A percentile compares a stretch with the other conserved stretches of the same genome.
Evolutionary conservation across 2,113 vertebrate species (phyloP).

Genomic region (Acanthochromis polyacanthus): DNA sequence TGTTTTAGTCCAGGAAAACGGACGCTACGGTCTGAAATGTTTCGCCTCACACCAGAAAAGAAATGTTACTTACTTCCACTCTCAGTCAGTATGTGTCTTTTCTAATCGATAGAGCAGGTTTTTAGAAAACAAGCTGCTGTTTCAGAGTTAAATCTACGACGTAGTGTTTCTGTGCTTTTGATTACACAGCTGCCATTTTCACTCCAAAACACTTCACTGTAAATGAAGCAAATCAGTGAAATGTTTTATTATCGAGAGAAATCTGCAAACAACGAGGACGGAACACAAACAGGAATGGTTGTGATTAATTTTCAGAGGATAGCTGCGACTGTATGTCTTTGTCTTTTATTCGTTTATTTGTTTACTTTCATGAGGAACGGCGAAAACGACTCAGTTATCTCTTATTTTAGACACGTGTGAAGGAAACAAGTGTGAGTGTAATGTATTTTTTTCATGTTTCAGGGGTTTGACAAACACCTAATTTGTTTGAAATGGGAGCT

Average conservation of each 20-base stretch:
- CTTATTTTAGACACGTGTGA: conserved; percentile 27
- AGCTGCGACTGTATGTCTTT: conserved; percentile 43
- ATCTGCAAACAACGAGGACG: conserved; percentile 34
- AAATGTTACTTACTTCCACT: background rate
- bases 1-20: no score
- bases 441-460: no score
- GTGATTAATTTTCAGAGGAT: conserved; percentile 40
- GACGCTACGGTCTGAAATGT: no score
- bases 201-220: conserved; percentile 40
- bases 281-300: conserved; percentile 21
- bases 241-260: conserved; percentile 57
- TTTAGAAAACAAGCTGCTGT: conserved; percentile 2
- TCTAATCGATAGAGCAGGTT: conserved; percentile 5
- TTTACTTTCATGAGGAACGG: conserved; percentile 35
- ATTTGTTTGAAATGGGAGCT: background rate
- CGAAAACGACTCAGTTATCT: conserved; percentile 39
- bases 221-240: conserved; percentile 60
- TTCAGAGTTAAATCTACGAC: conserved; percentile 13
- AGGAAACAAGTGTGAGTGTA: background rate
- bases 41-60: background rate
- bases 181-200: conserved; percentile 56
- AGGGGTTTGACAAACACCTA: conserved; percentile 9
- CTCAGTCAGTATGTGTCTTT: conserved; percentile 1
- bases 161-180: conserved; percentile 30
- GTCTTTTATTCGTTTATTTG: conserved; percentile 18